A percentile compares a stretch with the other conserved stretches of the same genome.
Conservation (phyloP, 2,113 vertebrate genomes). For the Oryzias javanicus region DNA sequence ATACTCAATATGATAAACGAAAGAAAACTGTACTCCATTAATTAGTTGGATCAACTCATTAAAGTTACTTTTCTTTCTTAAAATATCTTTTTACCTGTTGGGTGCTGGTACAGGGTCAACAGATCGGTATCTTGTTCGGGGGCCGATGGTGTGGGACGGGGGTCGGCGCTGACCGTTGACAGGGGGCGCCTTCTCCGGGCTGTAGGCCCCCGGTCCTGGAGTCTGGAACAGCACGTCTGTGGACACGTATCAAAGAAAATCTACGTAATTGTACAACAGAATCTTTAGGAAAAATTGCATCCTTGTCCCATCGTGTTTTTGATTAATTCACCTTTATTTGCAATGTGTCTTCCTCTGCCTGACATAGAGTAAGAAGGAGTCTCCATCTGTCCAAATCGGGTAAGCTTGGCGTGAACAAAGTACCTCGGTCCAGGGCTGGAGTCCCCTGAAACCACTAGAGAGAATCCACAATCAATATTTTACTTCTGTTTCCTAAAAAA, state of each 20-base stretch:
- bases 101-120: constrained; percentile 79
- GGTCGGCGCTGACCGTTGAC: constrained; percentile 72
- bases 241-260: not conserved
- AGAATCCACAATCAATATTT: not conserved
- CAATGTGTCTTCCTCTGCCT: constrained; percentile 67
- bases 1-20: no score
- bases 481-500: no score
- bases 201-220: constrained; percentile 86
- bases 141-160: constrained; percentile 82
- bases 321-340: constrained; percentile 57
- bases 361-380: constrained; percentile 85
- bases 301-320: not conserved
- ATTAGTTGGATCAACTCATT: not conserved
- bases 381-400: constrained; percentile 82
- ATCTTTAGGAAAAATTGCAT: no score
- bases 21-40: not conserved
- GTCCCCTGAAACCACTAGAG: constrained; percentile 75
- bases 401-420: constrained; percentile 79
- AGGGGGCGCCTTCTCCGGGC: constrained; percentile 80
- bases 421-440: constrained; percentile 86
- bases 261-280: not conserved
- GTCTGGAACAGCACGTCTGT: constrained; percentile 66
- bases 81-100: constrained; percentile 66
- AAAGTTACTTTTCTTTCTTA: not conserved
- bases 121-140: constrained; percentile 75